These are phyloP conservation scores for Semaprochilodus insignis DNA, from an alignment of 2,797 vertebrate species.

Conservation along the genomic window DNA sequence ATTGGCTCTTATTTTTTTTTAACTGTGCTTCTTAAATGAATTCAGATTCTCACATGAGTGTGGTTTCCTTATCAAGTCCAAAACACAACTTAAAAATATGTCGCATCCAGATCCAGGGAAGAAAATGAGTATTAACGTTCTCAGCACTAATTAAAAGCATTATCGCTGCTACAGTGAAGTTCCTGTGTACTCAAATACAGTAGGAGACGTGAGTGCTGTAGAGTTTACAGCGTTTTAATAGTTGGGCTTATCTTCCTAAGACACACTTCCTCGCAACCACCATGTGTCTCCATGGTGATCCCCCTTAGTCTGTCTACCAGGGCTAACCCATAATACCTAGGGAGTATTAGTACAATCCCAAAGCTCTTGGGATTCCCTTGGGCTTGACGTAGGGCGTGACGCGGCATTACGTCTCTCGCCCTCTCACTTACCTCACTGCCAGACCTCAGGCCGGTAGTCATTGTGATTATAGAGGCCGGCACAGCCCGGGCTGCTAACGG, in stretches of 20 bases:
- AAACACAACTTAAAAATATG: too few species aligned
- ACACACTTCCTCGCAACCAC: slow-evolving; percentile 6
- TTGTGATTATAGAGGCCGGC: slow-evolving; percentile 23
- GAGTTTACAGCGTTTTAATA: slow-evolving; percentile 30
- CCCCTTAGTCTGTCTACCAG: not conserved
- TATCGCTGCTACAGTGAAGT: not conserved
- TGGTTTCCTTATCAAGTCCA: not conserved
- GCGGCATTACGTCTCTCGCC: slow-evolving; percentile 34
- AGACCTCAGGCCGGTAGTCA: slow-evolving; percentile 19
- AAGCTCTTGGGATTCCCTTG: slow-evolving; percentile 51
- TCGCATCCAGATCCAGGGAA: not conserved
- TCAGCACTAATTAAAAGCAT: slow-evolving; percentile 13
- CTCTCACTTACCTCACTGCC: slow-evolving; percentile 26
- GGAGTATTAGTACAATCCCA: slow-evolving; percentile 48
- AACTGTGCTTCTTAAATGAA: not conserved
- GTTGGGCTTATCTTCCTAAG: slow-evolving; percentile 25
- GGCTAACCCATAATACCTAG: slow-evolving; percentile 45
- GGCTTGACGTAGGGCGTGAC: slow-evolving; percentile 41
- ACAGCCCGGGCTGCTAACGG: slow-evolving; percentile 13
- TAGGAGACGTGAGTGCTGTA: slow-evolving; percentile 13
- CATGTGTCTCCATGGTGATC: slow-evolving; percentile 10
- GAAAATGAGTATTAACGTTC: not conserved
- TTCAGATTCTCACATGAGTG: not conserved
- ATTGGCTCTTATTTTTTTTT: too few species aligned
- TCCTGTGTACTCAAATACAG: not conserved